These are phyloP conservation scores for Malachius bipustulatus DNA, from an alignment of 2,888 invertebrate species.

Conservation along the genomic window DNA sequence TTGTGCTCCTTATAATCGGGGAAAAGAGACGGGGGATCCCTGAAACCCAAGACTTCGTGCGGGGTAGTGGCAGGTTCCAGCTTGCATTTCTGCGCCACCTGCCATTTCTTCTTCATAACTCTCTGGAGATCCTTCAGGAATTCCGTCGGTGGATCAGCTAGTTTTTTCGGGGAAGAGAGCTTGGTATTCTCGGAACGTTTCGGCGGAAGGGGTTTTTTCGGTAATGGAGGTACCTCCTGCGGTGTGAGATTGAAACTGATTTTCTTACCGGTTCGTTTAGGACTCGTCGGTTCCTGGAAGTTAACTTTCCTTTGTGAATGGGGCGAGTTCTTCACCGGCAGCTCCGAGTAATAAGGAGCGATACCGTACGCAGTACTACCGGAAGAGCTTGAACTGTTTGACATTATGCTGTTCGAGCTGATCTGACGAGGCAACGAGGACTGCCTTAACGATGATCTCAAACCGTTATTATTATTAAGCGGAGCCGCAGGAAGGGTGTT, in stretches of 20 bases:
- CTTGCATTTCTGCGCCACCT: conserved; percentile 86
- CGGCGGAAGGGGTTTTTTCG: conserved; percentile 61
- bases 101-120: conserved; percentile 89
- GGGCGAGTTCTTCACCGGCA: conserved; percentile 43
- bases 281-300: conserved; percentile 48
- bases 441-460: conserved; percentile 32
- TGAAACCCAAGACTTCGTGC: conserved; percentile 81
- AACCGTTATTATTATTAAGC: conserved; percentile 25
- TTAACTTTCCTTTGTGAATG: conserved; percentile 47
- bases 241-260: conserved; percentile 50
- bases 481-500: conserved; percentile 30
- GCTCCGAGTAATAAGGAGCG: conserved; percentile 43
- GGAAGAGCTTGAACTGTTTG: conserved; percentile 39
- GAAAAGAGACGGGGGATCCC: conserved; percentile 61
- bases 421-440: conserved; percentile 43
- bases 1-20: conserved; percentile 71
- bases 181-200: conserved; percentile 64
- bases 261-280: conserved; percentile 47
- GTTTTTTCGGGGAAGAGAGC: conserved; percentile 63
- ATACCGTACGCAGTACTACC: conserved; percentile 24
- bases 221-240: conserved; percentile 46
- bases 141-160: conserved; percentile 66
- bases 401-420: conserved; percentile 44
- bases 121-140: conserved; percentile 81
- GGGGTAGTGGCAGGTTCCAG: conserved; percentile 78